A percentile compares a stretch with the other conserved stretches of the same genome.
These are phyloP conservation scores for Panagrolaimus sp. DNA, from an alignment of 1,140 invertebrate species.

Conservation along the genomic window DNA sequence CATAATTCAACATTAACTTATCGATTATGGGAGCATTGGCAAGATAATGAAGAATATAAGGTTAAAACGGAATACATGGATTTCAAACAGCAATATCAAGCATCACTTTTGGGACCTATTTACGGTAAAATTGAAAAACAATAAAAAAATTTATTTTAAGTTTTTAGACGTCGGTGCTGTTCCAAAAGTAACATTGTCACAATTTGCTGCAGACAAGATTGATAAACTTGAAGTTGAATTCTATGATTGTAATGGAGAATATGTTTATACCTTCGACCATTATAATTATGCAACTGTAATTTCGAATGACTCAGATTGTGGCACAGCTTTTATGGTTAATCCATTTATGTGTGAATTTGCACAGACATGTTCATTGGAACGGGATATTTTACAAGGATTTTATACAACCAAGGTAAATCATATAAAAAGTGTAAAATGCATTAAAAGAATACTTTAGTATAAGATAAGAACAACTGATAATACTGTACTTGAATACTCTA, in stretches of 20 bases:
- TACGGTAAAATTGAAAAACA: neutral
- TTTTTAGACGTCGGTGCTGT: neutral
- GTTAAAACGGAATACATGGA: no score
- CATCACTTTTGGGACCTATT: neutral
- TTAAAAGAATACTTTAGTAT: neutral
- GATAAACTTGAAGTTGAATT: neutral
- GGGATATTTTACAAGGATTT: neutral
- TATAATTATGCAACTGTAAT: neutral
- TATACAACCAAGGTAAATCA: conserved; percentile 6
- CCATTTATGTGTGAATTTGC: neutral
- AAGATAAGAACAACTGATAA: neutral
- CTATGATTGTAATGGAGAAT: neutral
- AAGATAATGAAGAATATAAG: no score
- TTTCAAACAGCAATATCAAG: no score
- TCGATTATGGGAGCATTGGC: no score
- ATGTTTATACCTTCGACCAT: neutral
- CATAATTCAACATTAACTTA: no score
- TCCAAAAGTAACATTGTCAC: neutral
- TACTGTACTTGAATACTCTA: neutral
- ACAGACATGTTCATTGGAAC: neutral
- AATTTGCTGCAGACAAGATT: neutral
- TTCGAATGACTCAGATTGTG: neutral
- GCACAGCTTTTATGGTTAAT: neutral
- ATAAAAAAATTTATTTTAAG: neutral
- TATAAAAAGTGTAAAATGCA: neutral